Evolutionary conservation across 1,140 invertebrate genomes (phyloP), one percentile per base, ranked within the genome.

Genomic region (Hylaeus anthracinus): DNA sequence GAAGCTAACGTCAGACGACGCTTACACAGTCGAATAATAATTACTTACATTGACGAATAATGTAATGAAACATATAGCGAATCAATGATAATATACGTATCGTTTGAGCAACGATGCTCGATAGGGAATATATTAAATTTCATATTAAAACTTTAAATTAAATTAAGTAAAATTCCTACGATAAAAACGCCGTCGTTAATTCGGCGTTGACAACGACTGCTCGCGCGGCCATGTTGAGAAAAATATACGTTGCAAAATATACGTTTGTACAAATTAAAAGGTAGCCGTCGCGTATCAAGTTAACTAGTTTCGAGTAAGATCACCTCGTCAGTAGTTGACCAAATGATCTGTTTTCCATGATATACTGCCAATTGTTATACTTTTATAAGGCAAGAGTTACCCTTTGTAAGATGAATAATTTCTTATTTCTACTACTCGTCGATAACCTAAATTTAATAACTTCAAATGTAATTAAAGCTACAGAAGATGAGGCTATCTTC

Each of bases 121-220:
- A 41, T 55, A 76, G 10, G 65, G 43, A 61, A 72, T 77, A 80
- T 70, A 77, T 88, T 66, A 86, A 79, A 70, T 84, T 70, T 84
- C 65, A 85, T 82, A 74, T 72, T 82, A 79, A 84, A 86, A 82
- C 73, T 74, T 79, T 79, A 45, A 64, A 85, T 84, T 82, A 82
- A 85, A 76, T 80, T 86, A 85, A 80, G 53, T 81, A 83, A 83
- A 64, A 71, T 26, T 73, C 39, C 43, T 79, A 85, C 72, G 81
- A 48, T 45, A 79, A 56, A 66, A 15, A 1, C 65, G 72, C 43
- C 45, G 26, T 73, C 72, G 51, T n/a, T 9, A 43, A 45, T 41
- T 74, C 60, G 37, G 53, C 14, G 63, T 26, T 5, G 14, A 72
- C 26, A 6, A 64, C 45, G 41, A 55, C 8, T 63, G 15, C 10